phyloP scores from a whole-genome alignment of 2,113 vertebrate genomes.

The Eidolon helvum region DNA sequence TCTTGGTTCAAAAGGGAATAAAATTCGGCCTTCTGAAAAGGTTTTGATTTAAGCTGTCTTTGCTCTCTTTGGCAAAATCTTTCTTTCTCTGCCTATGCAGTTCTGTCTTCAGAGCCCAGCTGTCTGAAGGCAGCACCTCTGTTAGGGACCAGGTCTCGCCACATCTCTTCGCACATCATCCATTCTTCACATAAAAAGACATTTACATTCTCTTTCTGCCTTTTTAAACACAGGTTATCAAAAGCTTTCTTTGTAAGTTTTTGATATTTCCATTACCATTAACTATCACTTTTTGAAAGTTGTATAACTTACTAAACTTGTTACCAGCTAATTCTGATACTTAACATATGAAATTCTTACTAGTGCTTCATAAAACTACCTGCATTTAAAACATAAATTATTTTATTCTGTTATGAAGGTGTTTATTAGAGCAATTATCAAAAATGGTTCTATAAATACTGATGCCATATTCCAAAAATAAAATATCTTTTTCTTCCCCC shows the following conservation, averaged over 20 bases:
- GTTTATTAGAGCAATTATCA: neutral
- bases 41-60: neutral
- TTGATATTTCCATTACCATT: neutral
- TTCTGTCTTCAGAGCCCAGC: neutral
- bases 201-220: neutral
- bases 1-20: neutral
- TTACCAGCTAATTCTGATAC: neutral
- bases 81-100: neutral
- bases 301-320: neutral
- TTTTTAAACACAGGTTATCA: neutral
- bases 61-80: neutral
- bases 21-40: neutral
- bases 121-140: neutral
- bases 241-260: neutral
- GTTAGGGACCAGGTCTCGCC: too few relatives aligned
- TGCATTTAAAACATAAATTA: neutral
- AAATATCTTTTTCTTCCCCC: neutral
- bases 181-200: neutral
- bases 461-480: neutral
- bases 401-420: neutral
- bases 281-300: neutral
- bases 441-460: neutral
- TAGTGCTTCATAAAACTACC: neutral
- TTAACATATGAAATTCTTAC: neutral
- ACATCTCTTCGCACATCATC: neutral